Evolutionary conservation across 2,113 vertebrate genomes (phyloP), one percentile per base, ranked within the genome.

Genomic region (Pseudorhombus dupliciocellatus): DNA sequence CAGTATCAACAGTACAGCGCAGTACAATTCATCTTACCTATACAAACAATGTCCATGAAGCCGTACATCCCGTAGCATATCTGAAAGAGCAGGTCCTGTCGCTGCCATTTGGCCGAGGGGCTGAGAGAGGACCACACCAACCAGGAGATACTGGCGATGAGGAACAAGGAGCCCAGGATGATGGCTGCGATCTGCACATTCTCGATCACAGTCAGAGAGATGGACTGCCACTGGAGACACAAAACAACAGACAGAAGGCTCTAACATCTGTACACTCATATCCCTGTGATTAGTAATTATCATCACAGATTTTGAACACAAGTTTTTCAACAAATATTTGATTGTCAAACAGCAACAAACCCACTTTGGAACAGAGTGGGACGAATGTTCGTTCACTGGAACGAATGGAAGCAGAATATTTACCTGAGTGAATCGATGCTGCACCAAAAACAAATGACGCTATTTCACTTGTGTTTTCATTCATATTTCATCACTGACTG

Each of bases 51-150:
- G 85, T 96, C 95, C 95, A 96, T 96, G 91, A 96, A 96, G 87
- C 95, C 95, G 1, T 96, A 96, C 95, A 96, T 96, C 90, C 95
- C 95, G 22, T 96, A 96, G 91, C 95, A 96, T 84, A 96, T 96
- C 90, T 96, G 95, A 87, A 96, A 96, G 71, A 96, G 94, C 77
- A 96, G 92, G 81, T 96, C 95, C 87, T 96, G 95, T 4, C 95
- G 91, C 70, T 96, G 95, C 95, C 95, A 96, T 79, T 95, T 95
- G 79, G 95, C 95, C 10, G 95, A 96, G 20, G 95, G 94, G 70
- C 95, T 96, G 86, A 96, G 92, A 3, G 95, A 95, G 1, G 95
- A 96, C 95, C 95, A 96, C 80, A 96, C 92, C 79, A 96, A 86
- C 95, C 95, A 96, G 67, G 95, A 95, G 84, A 96, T 94, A 73